Conservation (phyloP, 2,113 vertebrate species). For the Silurus asotus region DNA sequence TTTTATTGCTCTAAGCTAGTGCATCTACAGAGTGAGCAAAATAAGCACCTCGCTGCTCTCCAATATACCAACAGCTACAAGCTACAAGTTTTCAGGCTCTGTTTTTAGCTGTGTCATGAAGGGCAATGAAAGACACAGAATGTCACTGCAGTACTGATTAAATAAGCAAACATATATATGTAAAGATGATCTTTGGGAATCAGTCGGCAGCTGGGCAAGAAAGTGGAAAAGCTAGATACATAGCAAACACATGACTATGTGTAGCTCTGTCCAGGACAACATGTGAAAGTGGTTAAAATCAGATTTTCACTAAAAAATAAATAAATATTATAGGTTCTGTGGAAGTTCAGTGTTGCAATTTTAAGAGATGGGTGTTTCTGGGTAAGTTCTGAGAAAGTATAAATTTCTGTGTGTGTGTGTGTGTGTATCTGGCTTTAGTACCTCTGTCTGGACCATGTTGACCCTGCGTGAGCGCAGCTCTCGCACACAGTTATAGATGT, state of each 20-base stretch:
- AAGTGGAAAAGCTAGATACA: background rate
- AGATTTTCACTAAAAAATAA: background rate
- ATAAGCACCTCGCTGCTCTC: background rate
- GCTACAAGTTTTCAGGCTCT: background rate
- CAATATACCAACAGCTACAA: background rate
- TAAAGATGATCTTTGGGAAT: no score
- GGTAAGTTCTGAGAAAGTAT: background rate
- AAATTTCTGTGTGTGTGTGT: background rate
- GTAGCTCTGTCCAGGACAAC: background rate
- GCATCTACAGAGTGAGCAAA: background rate
- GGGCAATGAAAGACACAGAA: background rate
- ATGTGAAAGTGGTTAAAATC: background rate
- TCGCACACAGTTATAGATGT: slow-evolving; percentile 95
- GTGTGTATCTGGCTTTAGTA: slow-evolving; percentile 59
- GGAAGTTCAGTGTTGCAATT: background rate
- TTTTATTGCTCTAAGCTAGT: background rate
- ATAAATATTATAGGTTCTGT: background rate
- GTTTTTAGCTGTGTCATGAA: background rate
- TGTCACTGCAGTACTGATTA: background rate
- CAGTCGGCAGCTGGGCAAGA: background rate
- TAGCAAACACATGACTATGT: background rate
- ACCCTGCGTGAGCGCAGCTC: slow-evolving; percentile 92
- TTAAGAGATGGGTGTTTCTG: background rate
- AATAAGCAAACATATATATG: background rate
- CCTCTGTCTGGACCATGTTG: slow-evolving; percentile 98